Evolutionary conservation across 2,113 vertebrate species (phyloP), one percentile per base, ranked within the genome.

Genomic region (Osmerus mordax): DNA sequence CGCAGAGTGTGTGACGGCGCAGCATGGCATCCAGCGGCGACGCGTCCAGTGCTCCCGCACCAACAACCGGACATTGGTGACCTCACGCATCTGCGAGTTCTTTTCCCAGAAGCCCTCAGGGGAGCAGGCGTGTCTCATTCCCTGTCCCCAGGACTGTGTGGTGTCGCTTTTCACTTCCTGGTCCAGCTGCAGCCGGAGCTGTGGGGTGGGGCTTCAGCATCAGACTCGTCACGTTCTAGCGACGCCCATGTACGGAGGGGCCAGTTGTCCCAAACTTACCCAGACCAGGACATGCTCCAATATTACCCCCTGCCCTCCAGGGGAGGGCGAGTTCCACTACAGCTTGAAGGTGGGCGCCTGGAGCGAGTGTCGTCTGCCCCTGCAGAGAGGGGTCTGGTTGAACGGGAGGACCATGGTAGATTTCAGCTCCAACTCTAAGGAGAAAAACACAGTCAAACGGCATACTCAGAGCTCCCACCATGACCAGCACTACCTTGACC

Each of bases 81-180:
- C 90, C 1, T 74, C 82, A 0, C 92, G 94, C 56, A 95, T 99
- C 77, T 99, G 97, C 12, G 95, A 96, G 76, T 91, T 96, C 73
- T 97, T 99, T 86, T 91, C 85, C 0, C 94, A 93, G 0, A 93
- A 80, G 70, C 96, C 95, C 0, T 82, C 93, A 0, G 53, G 82
- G 0, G 96, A 99, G 79, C 97, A 98, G 87, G 95, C 95, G 3
- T 99, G 97, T 82, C 93, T 99, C 72, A 92, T 96, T 59, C 97
- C 97, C 2, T 99, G 97, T 70, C 97, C 97, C 0, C 93, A 94
- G 75, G 95, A 96, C 83, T 99, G 97, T 18, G 90, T 99, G 0
- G 92, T 97, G 1, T 96, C 97, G 0, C 89, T 94, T 77, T 98
- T 97, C 83, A 95, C 93, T 0, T 23, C 78, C 0, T 99, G 97